Conservation (phyloP, 2,113 vertebrate species). For the Callorhinus ursinus region DNA sequence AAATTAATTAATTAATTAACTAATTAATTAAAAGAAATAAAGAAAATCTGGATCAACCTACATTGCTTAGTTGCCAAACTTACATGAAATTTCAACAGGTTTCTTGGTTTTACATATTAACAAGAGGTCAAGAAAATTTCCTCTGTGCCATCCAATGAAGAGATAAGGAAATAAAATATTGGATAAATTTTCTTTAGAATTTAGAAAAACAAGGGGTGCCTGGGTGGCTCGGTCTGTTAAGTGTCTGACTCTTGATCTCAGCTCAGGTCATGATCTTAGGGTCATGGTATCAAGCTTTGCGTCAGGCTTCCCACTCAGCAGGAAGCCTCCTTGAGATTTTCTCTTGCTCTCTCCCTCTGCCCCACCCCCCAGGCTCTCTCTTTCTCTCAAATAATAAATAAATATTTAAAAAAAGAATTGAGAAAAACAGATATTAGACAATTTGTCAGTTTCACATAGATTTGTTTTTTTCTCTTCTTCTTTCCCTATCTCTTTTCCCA, state of each 20-base stretch:
- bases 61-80: neutral
- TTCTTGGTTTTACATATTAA: neutral
- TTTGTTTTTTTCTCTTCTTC: neutral
- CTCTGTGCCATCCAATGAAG: neutral
- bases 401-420: neutral
- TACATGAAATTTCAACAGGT: neutral
- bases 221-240: too few relatives aligned
- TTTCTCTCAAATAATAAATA: neutral
- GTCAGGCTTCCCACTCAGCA: too few relatives aligned
- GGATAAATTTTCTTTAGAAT: neutral
- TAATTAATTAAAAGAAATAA: neutral
- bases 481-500: neutral
- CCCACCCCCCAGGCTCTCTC: neutral
- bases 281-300: too few relatives aligned
- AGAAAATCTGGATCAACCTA: neutral
- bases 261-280: too few relatives aligned
- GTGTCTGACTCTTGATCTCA: too few relatives aligned
- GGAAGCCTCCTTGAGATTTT: too few relatives aligned
- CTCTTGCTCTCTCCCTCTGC: too few relatives aligned
- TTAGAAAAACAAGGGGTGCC: too few relatives aligned
- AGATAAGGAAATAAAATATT: neutral
- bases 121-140: neutral
- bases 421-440: neutral
- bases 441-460: neutral
- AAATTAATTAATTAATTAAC: too few relatives aligned